These are phyloP conservation scores for Eupristina koningsbergeri DNA, from an alignment of 1,140 invertebrate species.

Conservation along the genomic window DNA sequence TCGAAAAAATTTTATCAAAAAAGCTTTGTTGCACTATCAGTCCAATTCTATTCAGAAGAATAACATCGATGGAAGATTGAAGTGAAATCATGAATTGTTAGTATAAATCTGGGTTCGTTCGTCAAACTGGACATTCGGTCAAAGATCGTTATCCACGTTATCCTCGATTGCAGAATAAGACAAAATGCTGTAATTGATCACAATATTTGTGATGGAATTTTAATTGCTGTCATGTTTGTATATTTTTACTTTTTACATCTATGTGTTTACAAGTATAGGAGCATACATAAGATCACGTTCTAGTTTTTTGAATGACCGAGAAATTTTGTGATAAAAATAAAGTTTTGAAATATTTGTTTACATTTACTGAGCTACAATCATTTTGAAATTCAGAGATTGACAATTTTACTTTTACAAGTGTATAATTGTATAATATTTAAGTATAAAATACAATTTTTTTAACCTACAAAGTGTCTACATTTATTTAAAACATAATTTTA, in stretches of 20 bases:
- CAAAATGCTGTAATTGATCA: conserved; percentile 29
- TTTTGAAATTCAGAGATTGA: not conserved
- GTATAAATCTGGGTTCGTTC: conserved; percentile 25
- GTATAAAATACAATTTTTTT: too few species aligned
- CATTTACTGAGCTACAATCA: not conserved
- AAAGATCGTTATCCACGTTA: not conserved
- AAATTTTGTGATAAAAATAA: not conserved
- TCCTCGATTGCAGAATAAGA: conserved; percentile 9
- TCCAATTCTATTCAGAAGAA: not conserved
- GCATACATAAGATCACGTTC: not conserved
- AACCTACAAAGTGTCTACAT: too few species aligned
- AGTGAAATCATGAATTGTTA: conserved; percentile 21
- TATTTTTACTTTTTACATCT: not conserved
- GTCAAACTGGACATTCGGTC: conserved; percentile 20
- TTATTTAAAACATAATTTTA: too few species aligned
- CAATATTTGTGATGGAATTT: not conserved
- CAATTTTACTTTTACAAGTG: not conserved
- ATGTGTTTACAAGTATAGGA: not conserved
- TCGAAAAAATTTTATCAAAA: conserved; percentile 8
- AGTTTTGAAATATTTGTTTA: not conserved
- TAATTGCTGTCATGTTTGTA: not conserved
- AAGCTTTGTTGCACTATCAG: conserved; percentile 5
- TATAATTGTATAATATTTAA: not conserved
- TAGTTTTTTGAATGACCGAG: not conserved
- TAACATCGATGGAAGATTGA: not conserved